phyloP scores from a whole-genome alignment of 2,113 vertebrate species.

The Cheirogaleus medius region DNA sequence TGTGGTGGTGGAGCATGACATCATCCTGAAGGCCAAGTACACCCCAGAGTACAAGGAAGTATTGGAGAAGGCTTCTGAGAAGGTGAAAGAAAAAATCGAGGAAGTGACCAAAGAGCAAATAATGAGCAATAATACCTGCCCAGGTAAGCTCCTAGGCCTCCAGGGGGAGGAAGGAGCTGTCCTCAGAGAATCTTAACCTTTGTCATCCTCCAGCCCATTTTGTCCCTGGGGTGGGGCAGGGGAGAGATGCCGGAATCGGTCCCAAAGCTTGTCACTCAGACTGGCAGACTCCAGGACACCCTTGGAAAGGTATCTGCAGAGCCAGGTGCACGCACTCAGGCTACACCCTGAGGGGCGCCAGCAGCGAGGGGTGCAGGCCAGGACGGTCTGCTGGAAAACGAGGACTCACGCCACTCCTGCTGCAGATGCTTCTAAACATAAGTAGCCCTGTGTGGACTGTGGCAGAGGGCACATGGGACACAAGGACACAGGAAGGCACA shows the following conservation, averaged over 20 bases:
- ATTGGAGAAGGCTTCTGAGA: fast-evolving
- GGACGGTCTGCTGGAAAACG: not conserved
- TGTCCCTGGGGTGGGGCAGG: not conserved
- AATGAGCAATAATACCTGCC: fast-evolving
- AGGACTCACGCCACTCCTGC: not conserved
- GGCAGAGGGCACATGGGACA: not conserved
- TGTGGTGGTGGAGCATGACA: constrained; percentile 59
- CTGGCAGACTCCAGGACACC: not conserved
- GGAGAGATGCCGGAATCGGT: too few species aligned
- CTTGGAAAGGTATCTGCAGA: not conserved
- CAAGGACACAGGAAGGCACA: not conserved
- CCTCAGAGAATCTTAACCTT: not conserved
- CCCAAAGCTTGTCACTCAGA: not conserved
- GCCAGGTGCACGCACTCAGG: not conserved
- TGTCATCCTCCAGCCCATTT: not conserved
- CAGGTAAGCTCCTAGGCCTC: not conserved
- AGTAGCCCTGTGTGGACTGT: not conserved
- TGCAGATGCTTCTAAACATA: not conserved
- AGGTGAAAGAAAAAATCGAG: not conserved
- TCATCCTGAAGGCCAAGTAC: constrained; percentile 25
- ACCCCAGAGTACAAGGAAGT: not conserved
- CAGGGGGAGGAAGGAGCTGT: too few species aligned
- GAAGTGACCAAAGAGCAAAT: not conserved
- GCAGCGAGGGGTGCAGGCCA: not conserved
- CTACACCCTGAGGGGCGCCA: fast-evolving